Evolutionary conservation across 2,888 invertebrate genomes (phyloP).

Genomic region (Pammene fasciana): DNA sequence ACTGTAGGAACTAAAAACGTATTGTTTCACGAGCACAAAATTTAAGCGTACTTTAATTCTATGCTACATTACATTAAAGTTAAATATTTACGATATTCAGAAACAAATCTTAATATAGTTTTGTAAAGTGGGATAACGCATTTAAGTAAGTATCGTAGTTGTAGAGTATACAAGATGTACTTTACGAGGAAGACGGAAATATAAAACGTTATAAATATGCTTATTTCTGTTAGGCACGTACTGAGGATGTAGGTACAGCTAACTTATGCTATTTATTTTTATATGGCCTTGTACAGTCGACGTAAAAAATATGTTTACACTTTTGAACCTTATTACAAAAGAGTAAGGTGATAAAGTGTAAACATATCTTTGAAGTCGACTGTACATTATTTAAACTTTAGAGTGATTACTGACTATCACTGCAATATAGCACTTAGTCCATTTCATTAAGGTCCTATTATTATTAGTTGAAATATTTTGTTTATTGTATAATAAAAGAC

Average conservation of each 20-base stretch:
- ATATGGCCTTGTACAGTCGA: conserved; percentile 17
- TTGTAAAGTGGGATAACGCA: too few species aligned
- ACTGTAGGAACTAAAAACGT: too few species aligned
- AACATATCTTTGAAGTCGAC: too few species aligned
- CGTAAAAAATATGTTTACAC: too few species aligned
- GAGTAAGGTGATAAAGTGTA: too few species aligned
- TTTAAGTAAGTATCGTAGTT: too few species aligned
- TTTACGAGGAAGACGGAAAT: conserved; percentile 10
- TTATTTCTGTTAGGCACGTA: conserved; percentile 6
- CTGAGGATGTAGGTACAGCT: conserved; percentile 8
- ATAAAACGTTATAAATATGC: neutral
- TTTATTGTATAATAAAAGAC: conserved; percentile 12
- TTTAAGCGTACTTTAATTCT: too few species aligned
- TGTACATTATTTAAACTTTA: conserved; percentile 8
- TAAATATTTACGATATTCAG: too few species aligned
- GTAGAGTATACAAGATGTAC: neutral
- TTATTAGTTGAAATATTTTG: neutral
- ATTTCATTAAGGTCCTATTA: neutral
- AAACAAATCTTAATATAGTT: too few species aligned
- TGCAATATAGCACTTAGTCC: neutral
- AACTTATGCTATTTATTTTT: conserved; percentile 13
- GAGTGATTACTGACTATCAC: neutral
- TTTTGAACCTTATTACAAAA: too few species aligned
- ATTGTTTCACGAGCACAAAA: too few species aligned
- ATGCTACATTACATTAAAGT: too few species aligned